Evolutionary conservation across 35 echinoderm and acorn worm genomes (phyloP).

Genomic region (Holothuria glaberrima): DNA sequence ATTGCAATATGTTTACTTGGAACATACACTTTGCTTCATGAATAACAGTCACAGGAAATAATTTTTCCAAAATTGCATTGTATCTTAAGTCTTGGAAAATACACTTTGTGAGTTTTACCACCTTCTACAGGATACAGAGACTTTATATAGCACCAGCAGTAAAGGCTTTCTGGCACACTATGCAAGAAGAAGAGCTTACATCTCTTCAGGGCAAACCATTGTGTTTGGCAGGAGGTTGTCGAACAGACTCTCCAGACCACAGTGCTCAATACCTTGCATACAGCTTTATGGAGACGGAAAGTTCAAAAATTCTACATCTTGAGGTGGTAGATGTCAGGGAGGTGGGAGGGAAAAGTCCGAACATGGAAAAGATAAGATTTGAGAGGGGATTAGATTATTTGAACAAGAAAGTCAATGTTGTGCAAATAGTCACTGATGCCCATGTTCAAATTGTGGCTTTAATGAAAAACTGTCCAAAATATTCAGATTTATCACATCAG

Average conservation of each 20-base stretch:
- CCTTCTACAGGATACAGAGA: conserved; percentile 31
- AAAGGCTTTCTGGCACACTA: background rate
- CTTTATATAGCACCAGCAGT: conserved; percentile 49
- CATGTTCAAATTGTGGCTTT: conserved; percentile 32
- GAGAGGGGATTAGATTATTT: conserved; percentile 31
- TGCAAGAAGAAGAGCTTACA: background rate
- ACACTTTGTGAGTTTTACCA: background rate
- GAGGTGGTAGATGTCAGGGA: conserved; percentile 29
- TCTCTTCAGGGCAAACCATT: background rate
- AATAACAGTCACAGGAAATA: conserved; percentile 17
- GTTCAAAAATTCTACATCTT: conserved; percentile 43
- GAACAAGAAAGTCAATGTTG: conserved; percentile 7
- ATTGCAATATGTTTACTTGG: conserved; percentile 46
- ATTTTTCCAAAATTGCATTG: conserved; percentile 30
- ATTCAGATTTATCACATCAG: conserved; percentile 28
- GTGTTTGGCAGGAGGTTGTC: conserved; percentile 46
- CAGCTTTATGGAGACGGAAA: conserved; percentile 37
- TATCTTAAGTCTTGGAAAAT: conserved; percentile 14
- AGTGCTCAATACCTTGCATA: conserved; percentile 55
- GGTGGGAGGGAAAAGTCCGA: conserved; percentile 35
- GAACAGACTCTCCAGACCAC: conserved; percentile 47
- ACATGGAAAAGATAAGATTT: conserved; percentile 46
- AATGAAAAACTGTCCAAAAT: conserved; percentile 42
- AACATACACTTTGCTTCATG: conserved; percentile 45
- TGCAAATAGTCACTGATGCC: conserved; percentile 49